phyloP scores from a whole-genome alignment of 2,888 invertebrate genomes.

The Rosalia funebris region DNA sequence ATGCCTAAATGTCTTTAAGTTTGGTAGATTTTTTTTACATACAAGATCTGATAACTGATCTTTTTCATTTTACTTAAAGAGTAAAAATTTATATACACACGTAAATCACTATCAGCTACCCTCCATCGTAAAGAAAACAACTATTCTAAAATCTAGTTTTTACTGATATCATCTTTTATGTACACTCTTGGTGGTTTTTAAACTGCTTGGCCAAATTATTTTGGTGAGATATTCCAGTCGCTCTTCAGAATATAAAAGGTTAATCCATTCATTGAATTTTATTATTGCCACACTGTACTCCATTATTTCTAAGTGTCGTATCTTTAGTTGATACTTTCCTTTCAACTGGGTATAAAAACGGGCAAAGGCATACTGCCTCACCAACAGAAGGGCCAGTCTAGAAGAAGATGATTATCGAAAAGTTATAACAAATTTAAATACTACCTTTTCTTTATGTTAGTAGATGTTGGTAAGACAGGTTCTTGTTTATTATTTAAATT shows the following conservation, averaged over 20 bases:
- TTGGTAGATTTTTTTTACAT: too few species aligned
- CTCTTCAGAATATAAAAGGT: slow-evolving; percentile 67
- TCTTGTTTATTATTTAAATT: slow-evolving; percentile 49
- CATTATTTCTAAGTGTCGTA: slow-evolving; percentile 72
- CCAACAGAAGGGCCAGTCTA: slow-evolving; percentile 66
- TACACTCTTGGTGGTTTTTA: background rate
- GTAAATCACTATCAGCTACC: too few species aligned
- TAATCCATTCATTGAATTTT: slow-evolving; percentile 67
- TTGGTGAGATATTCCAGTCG: slow-evolving; percentile 60
- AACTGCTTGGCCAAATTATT: slow-evolving; percentile 38
- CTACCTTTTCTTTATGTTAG: slow-evolving; percentile 46
- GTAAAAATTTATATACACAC: too few species aligned
- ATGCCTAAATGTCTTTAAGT: too few species aligned
- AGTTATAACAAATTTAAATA: slow-evolving; percentile 1
- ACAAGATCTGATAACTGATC: too few species aligned
- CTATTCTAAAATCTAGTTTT: background rate
- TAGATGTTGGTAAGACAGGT: slow-evolving; percentile 36
- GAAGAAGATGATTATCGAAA: slow-evolving; percentile 37
- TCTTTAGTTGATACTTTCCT: slow-evolving; percentile 67
- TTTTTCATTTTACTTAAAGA: too few species aligned
- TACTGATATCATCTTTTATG: slow-evolving; percentile 2
- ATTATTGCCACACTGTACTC: slow-evolving; percentile 70
- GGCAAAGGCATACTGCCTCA: slow-evolving; percentile 65
- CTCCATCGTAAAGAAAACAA: too few species aligned
- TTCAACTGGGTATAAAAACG: slow-evolving; percentile 63